These are phyloP conservation scores for Mythimna lalbum DNA, from an alignment of 2,888 invertebrate genomes.

Conservation along the genomic window DNA sequence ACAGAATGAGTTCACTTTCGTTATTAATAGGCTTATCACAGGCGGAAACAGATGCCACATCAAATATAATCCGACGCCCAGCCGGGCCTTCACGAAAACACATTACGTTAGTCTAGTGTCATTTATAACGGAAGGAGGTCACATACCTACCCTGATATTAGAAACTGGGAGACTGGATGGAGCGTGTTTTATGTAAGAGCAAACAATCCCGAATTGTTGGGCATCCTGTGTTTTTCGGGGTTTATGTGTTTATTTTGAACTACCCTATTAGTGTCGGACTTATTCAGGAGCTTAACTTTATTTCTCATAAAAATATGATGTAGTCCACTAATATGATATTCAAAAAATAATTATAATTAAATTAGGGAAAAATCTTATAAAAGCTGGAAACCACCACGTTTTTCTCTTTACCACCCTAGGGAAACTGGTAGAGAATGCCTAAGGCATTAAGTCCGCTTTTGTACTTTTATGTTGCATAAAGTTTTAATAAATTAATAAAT, in stretches of 20 bases:
- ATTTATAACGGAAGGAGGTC: constrained; percentile 52
- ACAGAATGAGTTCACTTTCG: constrained; percentile 33
- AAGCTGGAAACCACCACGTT: too few species aligned
- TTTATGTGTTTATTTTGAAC: not conserved
- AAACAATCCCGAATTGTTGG: not conserved
- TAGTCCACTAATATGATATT: too few species aligned
- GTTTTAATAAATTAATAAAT: too few species aligned
- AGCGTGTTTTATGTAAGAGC: constrained; percentile 7
- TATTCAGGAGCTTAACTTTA: too few species aligned
- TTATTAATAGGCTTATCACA: constrained; percentile 50
- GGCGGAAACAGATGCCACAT: constrained; percentile 37
- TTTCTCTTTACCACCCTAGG: too few species aligned
- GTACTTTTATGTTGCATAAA: too few species aligned
- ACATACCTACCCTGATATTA: constrained; percentile 48
- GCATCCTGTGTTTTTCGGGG: not conserved
- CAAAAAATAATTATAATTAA: too few species aligned
- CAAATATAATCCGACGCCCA: constrained; percentile 35
- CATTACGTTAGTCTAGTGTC: constrained; percentile 41
- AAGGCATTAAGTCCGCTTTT: too few species aligned
- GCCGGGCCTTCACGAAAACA: constrained; percentile 44
- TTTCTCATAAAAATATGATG: too few species aligned
- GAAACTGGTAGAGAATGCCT: too few species aligned
- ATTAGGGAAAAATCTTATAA: too few species aligned
- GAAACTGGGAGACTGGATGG: constrained; percentile 10
- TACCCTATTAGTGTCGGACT: not conserved